Conservation (phyloP, 2,797 vertebrate species). For the Geotria australis region DNA sequence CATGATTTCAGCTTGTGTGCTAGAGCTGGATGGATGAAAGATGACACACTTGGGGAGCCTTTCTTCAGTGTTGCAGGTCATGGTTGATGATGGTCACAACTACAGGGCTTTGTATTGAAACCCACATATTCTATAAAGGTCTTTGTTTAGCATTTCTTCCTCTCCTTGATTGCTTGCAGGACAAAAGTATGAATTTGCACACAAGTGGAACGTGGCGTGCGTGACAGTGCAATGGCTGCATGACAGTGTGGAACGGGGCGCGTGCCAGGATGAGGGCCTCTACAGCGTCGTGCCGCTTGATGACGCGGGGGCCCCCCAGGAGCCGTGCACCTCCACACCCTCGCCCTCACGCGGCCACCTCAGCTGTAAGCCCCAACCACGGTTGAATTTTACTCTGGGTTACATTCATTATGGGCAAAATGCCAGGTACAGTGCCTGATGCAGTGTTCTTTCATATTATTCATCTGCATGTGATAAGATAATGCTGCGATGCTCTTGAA, state of each 20-base stretch:
- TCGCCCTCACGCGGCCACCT: too few relatives aligned
- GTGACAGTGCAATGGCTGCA: slow-evolving; percentile 69
- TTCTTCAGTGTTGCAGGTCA: not conserved
- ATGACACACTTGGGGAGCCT: not conserved
- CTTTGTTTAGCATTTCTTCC: not conserved
- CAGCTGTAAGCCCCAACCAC: too few relatives aligned
- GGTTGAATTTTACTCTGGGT: too few relatives aligned
- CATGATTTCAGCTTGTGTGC: too few relatives aligned
- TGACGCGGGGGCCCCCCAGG: too few relatives aligned
- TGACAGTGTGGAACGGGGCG: slow-evolving; percentile 69
- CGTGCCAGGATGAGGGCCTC: slow-evolving; percentile 62
- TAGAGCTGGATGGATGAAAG: too few relatives aligned
- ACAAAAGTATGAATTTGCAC: slow-evolving; percentile 85
- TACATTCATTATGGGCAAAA: too few relatives aligned
- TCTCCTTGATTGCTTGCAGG: slow-evolving; percentile 16
- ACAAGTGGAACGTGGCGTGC: slow-evolving; percentile 78
- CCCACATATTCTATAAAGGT: too few relatives aligned
- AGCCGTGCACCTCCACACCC: not conserved
- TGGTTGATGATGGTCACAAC: not conserved
- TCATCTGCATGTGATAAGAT: too few relatives aligned
- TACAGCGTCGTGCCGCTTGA: slow-evolving; percentile 20
- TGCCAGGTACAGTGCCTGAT: too few relatives aligned
- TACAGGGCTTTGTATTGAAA: not conserved
- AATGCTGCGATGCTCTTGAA: too few relatives aligned
- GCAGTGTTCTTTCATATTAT: too few relatives aligned